phyloP scores from a whole-genome alignment of 2,113 vertebrate species.

The Labrus mixtus region DNA sequence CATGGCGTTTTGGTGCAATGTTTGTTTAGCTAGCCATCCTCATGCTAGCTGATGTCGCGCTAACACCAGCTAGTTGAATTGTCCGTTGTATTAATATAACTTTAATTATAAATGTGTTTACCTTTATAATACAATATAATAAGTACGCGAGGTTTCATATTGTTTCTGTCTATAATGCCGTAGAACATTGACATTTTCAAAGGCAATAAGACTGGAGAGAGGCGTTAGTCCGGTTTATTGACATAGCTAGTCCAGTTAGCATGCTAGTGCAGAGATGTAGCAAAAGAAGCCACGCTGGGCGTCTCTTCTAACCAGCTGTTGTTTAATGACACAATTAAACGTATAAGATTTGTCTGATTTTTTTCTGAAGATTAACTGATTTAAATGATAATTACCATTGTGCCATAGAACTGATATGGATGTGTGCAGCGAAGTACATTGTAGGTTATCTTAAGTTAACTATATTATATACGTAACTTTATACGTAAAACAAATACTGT shows the following conservation, averaged over 20 bases:
- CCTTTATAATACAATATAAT: background rate
- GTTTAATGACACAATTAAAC: background rate
- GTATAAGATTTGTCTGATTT: no score
- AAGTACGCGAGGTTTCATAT: fast-evolving
- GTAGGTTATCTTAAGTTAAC: no score
- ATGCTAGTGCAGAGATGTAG: slow-evolving; percentile 15
- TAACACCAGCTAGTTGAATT: slow-evolving; percentile 21
- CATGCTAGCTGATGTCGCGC: slow-evolving; percentile 53
- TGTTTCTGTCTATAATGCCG: background rate
- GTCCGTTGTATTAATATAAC: background rate
- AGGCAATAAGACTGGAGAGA: background rate
- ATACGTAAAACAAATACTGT: no score
- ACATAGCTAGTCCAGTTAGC: slow-evolving; percentile 60
- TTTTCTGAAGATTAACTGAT: no score
- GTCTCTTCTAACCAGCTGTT: background rate
- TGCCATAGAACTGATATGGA: no score
- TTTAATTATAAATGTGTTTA: no score
- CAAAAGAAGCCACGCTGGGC: background rate
- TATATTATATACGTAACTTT: no score
- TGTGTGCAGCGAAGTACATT: no score
- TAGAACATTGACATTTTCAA: background rate
- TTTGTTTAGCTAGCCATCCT: slow-evolving; percentile 77
- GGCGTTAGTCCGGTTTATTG: slow-evolving; percentile 65
- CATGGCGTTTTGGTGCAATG: slow-evolving; percentile 75
- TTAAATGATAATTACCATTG: no score